phyloP scores from a whole-genome alignment of 2,797 vertebrate genomes.

The Agapornis canus region DNA sequence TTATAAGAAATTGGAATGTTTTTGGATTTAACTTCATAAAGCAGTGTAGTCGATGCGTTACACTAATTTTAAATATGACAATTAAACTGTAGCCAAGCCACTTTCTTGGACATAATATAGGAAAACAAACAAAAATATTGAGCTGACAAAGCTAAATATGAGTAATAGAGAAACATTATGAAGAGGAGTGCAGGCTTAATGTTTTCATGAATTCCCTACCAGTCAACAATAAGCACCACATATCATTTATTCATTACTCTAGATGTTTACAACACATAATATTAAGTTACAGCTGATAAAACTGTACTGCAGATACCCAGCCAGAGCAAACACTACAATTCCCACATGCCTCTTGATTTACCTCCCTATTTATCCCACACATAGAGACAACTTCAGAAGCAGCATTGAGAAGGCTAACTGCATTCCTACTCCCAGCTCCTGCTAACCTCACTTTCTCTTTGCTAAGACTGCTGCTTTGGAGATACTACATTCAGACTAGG shows the following conservation, averaged over 20 bases:
- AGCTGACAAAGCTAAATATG: not conserved
- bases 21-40: not conserved
- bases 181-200: not conserved
- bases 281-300: not conserved
- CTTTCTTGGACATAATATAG: not conserved
- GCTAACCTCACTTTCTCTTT: not conserved
- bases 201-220: not conserved
- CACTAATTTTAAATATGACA: not conserved
- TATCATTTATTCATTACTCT: not conserved
- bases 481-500: not conserved
- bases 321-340: not conserved
- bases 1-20: not conserved
- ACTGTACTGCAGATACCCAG: not conserved
- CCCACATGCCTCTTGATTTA: not conserved
- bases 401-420: not conserved
- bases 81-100: not conserved
- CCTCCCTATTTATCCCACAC: not conserved
- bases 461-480: not conserved
- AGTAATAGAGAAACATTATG: not conserved
- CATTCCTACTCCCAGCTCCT: not conserved
- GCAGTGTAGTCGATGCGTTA: not conserved
- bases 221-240: not conserved
- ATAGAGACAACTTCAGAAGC: not conserved
- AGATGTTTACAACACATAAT: not conserved
- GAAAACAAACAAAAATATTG: rapidly evolving